A percentile compares a stretch with the other conserved stretches of the same genome.
phyloP scores from a whole-genome alignment of 2,113 vertebrate genomes.

The Nothocercus nigrocapillus region DNA sequence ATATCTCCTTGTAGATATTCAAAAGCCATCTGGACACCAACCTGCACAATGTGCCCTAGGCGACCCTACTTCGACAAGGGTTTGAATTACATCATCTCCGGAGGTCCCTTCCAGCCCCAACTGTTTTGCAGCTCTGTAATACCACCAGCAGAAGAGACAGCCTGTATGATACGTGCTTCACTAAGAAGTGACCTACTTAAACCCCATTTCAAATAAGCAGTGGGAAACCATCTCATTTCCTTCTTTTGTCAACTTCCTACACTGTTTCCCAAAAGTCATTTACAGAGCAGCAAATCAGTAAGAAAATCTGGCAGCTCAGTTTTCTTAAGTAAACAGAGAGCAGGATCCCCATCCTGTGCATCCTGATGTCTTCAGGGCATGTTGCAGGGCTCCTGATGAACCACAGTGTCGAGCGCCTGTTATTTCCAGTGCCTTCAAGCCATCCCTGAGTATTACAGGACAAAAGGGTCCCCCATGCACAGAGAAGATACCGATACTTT shows the following conservation, averaged over 20 bases:
- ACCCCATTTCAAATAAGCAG: background rate
- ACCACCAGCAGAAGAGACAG: background rate
- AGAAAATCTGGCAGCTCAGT: background rate
- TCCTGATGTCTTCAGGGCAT: background rate
- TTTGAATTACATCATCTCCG: no score
- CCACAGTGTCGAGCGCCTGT: background rate
- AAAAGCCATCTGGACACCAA: no score
- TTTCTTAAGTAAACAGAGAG: background rate
- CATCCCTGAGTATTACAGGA: rapidly evolving
- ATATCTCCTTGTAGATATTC: no score
- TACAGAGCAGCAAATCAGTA: background rate
- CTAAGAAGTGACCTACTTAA: background rate
- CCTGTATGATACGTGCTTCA: background rate
- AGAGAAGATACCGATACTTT: rapidly evolving
- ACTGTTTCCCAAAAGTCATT: background rate
- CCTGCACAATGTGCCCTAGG: no score
- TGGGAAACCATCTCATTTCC: background rate
- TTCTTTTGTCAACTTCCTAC: background rate
- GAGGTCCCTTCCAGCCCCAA: no score
- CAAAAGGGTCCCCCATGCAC: rapidly evolving
- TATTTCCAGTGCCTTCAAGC: background rate
- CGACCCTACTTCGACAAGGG: no score
- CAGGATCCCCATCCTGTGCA: background rate
- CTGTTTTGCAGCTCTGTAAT: no score
- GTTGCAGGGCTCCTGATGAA: background rate